phyloP scores from a whole-genome alignment of 2,888 invertebrate species.

The Gymnoscelis rufifasciata region DNA sequence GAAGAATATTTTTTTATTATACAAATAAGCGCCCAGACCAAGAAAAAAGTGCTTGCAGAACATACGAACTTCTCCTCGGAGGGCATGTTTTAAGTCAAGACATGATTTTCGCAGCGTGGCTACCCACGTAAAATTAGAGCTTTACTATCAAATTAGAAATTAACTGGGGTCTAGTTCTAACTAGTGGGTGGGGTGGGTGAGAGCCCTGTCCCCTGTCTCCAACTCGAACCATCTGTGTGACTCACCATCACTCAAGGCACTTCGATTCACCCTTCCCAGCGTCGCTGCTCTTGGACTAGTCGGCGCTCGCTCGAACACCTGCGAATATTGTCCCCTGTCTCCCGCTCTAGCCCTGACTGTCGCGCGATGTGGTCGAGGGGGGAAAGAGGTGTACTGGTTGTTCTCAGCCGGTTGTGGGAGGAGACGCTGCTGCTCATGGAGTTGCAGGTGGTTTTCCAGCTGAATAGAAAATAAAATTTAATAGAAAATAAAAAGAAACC shows the following conservation, averaged over 20 bases:
- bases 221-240: conserved; percentile 2
- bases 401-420: conserved; percentile 64
- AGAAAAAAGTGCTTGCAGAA: no score
- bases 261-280: conserved; percentile 63
- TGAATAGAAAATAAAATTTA: conserved; percentile 29
- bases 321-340: conserved; percentile 71
- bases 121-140: no score
- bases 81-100: no score
- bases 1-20: no score
- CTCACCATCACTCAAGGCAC: conserved; percentile 60
- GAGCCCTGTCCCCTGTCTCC: no score
- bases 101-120: no score
- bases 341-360: conserved; percentile 65
- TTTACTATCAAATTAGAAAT: no score
- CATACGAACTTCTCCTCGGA: no score
- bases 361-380: conserved; percentile 53
- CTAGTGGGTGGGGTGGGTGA: no score
- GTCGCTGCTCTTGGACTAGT: conserved; percentile 73
- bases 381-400: conserved; percentile 73
- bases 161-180: no score
- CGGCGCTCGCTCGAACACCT: conserved; percentile 79
- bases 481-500: no score
- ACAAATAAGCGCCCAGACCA: no score
- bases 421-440: conserved; percentile 71
- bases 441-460: conserved; percentile 71